phyloP scores from a whole-genome alignment of 2,113 vertebrate species.

The Sceloporus undulatus region DNA sequence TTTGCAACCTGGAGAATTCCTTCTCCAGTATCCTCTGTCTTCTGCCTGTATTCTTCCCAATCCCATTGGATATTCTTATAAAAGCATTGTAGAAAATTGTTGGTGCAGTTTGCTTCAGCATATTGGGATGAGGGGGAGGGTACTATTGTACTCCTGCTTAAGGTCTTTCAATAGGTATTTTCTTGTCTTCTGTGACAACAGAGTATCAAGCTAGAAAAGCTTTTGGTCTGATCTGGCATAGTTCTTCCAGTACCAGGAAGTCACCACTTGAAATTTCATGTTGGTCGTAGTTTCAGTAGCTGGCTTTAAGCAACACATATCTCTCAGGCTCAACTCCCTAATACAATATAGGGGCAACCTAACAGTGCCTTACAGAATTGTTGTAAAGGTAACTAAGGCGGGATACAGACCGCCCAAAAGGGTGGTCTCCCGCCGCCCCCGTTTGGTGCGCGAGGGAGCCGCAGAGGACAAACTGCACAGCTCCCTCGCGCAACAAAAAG shows the following conservation, averaged over 20 bases:
- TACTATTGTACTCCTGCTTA: background rate
- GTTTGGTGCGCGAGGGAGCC: too few species aligned
- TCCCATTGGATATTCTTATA: background rate
- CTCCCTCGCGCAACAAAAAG: too few species aligned
- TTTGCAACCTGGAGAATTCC: slow-evolving; percentile 7
- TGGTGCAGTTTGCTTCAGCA: too few species aligned
- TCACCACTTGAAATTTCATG: background rate
- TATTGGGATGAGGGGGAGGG: background rate
- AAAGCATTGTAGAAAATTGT: background rate
- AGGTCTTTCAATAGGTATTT: background rate
- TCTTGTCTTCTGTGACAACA: background rate
- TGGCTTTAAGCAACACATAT: background rate
- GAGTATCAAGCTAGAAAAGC: background rate
- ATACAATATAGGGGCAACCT: background rate
- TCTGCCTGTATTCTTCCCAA: background rate
- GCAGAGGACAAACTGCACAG: too few species aligned
- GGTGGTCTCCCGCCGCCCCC: too few species aligned
- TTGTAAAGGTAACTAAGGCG: background rate
- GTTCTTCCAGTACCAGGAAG: background rate
- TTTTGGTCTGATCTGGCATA: background rate
- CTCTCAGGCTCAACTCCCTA: background rate
- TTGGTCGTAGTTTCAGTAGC: background rate
- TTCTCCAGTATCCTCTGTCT: background rate
- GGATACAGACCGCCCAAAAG: too few species aligned
- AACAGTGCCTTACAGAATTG: background rate